These are phyloP conservation scores for Zosterops lateralis DNA, from an alignment of 2,113 vertebrate species.

Conservation along the genomic window DNA sequence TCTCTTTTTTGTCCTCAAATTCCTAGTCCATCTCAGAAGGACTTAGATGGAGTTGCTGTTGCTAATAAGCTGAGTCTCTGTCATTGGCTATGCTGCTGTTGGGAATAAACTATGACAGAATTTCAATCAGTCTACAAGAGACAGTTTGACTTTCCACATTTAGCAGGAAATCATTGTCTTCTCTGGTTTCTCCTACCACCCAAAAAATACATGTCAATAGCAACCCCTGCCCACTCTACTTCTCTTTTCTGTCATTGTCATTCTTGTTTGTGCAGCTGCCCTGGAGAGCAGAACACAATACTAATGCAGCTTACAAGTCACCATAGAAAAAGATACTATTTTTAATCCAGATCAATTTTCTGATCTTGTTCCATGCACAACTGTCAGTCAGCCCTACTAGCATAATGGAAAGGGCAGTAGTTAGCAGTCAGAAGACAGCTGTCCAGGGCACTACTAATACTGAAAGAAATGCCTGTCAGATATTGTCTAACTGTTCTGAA, in stretches of 20 bases:
- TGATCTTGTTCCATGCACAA: background rate
- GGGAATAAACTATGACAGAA: background rate
- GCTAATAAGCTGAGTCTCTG: background rate
- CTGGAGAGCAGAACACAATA: background rate
- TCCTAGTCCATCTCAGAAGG: background rate
- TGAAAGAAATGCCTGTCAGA: background rate
- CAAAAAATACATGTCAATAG: background rate
- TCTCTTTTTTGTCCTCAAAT: background rate
- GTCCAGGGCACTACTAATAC: background rate
- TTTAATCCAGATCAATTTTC: conserved; percentile 31
- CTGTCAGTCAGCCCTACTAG: background rate
- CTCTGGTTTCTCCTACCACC: background rate
- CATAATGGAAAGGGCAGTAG: background rate
- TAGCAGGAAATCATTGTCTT: background rate
- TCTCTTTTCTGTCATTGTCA: background rate
- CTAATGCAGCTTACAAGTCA: background rate
- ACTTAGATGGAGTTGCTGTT: background rate
- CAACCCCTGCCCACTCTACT: background rate
- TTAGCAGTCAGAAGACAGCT: background rate
- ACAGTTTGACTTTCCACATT: background rate
- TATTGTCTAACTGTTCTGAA: background rate
- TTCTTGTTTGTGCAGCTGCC: background rate
- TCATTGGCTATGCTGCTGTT: background rate
- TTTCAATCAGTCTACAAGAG: background rate
- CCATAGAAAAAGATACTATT: background rate